Evolutionary conservation across 2,113 vertebrate species (phyloP).

Genomic region (Macquaria australasica): DNA sequence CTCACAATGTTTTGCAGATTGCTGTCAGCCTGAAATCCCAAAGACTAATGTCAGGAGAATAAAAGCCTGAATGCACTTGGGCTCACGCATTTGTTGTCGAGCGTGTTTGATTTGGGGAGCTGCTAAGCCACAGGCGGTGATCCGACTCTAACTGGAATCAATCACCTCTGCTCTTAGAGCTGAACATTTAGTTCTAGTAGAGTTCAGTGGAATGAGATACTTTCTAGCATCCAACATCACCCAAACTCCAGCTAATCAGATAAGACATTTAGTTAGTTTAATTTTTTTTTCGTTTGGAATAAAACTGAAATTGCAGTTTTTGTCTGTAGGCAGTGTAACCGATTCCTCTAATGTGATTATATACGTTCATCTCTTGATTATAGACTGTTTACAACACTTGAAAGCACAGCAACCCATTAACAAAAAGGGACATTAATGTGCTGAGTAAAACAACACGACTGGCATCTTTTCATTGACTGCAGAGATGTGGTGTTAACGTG

Average conservation of each 20-base stretch:
- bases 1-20: not conserved
- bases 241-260: slow-evolving; percentile 10
- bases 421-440: not conserved
- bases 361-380: not conserved
- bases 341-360: not conserved
- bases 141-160: slow-evolving; percentile 33
- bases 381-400: slow-evolving; percentile 4
- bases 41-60: not conserved
- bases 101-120: slow-evolving; percentile 11
- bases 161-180: slow-evolving; percentile 8
- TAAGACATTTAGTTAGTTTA: not conserved
- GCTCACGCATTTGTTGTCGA: not conserved
- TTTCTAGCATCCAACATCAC: slow-evolving; percentile 14
- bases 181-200: slow-evolving; percentile 15
- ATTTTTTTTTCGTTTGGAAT: not conserved
- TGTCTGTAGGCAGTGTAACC: not conserved
- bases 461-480: slow-evolving; percentile 29
- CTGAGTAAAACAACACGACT: not conserved
- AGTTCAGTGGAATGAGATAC: not conserved
- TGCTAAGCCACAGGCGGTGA: slow-evolving; percentile 7
- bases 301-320: not conserved
- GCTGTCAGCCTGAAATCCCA: slow-evolving; percentile 1
- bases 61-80: not conserved
- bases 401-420: slow-evolving; percentile 25
- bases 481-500: slow-evolving; percentile 61